Conservation (phyloP, 2,113 vertebrate genomes). For the Halcyon senegalensis region DNA sequence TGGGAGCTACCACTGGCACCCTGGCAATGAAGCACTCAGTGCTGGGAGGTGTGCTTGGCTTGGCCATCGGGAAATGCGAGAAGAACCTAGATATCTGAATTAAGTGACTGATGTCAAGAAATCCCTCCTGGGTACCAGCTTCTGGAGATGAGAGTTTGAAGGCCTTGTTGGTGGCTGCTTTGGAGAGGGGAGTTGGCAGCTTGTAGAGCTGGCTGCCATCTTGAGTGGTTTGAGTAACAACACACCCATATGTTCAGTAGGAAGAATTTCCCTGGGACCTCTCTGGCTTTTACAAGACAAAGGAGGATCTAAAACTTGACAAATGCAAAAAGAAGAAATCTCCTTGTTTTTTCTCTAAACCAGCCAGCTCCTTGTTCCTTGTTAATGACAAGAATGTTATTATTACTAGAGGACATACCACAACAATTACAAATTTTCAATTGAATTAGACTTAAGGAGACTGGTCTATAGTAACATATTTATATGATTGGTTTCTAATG, state of each 20-base stretch:
- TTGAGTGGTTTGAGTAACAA: not conserved
- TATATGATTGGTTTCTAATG: constrained; percentile 13
- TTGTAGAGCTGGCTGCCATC: fast-evolving
- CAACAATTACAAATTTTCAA: constrained; percentile 5
- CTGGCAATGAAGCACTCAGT: not conserved
- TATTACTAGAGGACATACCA: constrained; percentile 4
- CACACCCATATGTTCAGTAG: not conserved
- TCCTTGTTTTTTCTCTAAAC: not conserved
- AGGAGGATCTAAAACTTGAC: not conserved
- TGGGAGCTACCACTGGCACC: too few relatives aligned
- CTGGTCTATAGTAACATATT: not conserved
- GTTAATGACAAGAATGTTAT: not conserved
- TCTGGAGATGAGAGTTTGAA: not conserved
- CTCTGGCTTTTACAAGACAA: not conserved
- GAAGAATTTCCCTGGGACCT: not conserved
- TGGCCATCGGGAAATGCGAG: not conserved
- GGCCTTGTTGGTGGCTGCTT: not conserved
- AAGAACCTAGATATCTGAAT: not conserved
- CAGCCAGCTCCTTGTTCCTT: not conserved
- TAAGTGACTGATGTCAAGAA: not conserved
- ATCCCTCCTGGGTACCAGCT: not conserved
- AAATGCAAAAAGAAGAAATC: not conserved
- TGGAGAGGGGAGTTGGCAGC: not conserved
- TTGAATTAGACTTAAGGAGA: not conserved
- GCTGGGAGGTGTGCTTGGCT: too few relatives aligned